These are phyloP conservation scores for Alca torda DNA, from an alignment of 2,797 vertebrate species.

Conservation along the genomic window DNA sequence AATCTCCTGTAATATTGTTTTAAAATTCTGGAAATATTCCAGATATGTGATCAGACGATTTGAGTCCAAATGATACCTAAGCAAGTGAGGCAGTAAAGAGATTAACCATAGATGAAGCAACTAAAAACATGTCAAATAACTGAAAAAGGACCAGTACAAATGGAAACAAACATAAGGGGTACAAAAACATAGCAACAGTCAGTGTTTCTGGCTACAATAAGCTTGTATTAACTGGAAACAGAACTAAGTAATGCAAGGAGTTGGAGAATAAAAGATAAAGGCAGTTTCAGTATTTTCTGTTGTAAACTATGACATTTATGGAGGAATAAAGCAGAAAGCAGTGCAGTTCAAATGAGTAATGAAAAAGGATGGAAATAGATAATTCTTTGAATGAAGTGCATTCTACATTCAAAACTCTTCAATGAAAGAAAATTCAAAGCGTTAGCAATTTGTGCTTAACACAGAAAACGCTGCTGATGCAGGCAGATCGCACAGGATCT, in stretches of 20 bases:
- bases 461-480: not conserved
- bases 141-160: conserved; percentile 5
- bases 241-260: conserved; percentile 8
- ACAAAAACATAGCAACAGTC: conserved; percentile 47
- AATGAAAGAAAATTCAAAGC: not conserved
- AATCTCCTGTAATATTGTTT: not conserved
- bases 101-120: conserved; percentile 23
- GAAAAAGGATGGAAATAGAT: not conserved
- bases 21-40: conserved; percentile 9
- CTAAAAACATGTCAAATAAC: not conserved
- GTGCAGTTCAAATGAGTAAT: not conserved
- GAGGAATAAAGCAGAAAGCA: not conserved
- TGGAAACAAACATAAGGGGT: conserved; percentile 18
- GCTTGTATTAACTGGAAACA: conserved; percentile 49
- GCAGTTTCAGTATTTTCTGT: conserved; percentile 17
- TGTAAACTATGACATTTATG: conserved; percentile 12
- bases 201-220: conserved; percentile 34
- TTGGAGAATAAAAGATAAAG: conserved; percentile 29
- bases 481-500: not conserved
- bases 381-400: not conserved
- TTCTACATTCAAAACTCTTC: not conserved
- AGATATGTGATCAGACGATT: not conserved
- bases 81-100: conserved; percentile 28
- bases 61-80: conserved; percentile 37
- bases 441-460: not conserved